Percentiles rank a stretch among this genome's conserved stretches.
Conservation (phyloP, 2,888 invertebrate species). For the Caenorhabditis doughertyi region DNA sequence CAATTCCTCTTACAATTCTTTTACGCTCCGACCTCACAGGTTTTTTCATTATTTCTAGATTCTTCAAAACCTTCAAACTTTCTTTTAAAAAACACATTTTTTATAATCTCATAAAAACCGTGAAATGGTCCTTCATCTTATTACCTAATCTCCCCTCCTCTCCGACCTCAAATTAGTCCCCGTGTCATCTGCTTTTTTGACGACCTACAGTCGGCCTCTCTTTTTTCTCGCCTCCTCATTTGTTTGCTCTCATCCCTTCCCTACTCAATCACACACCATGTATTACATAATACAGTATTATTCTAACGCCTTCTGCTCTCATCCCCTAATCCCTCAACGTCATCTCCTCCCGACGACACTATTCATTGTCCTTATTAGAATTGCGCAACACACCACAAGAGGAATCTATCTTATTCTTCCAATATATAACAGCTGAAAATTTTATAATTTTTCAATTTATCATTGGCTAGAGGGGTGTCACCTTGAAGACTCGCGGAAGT, state of each 20-base stretch:
- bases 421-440: constrained; percentile 18
- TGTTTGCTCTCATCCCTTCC: constrained; percentile 14
- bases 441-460: constrained; percentile 49
- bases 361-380: background rate
- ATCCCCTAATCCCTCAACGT: constrained; percentile 5
- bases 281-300: constrained; percentile 25
- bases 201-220: constrained; percentile 11
- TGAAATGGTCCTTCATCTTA: background rate
- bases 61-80: too few species aligned
- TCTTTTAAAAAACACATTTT: too few species aligned
- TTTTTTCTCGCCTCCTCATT: background rate
- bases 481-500: background rate
- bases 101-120: background rate
- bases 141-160: background rate
- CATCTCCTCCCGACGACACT: background rate
- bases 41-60: too few species aligned
- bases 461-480: constrained; percentile 17
- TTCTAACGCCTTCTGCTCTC: constrained; percentile 11
- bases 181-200: background rate
- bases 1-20: too few species aligned
- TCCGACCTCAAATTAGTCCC: constrained; percentile 8
- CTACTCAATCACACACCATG: too few species aligned
- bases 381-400: constrained; percentile 32
- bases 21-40: too few species aligned
- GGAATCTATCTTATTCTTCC: background rate